These are phyloP conservation scores for Pseudomyrmex dendroicus DNA, from an alignment of 1,140 invertebrate genomes.

Conservation along the genomic window DNA sequence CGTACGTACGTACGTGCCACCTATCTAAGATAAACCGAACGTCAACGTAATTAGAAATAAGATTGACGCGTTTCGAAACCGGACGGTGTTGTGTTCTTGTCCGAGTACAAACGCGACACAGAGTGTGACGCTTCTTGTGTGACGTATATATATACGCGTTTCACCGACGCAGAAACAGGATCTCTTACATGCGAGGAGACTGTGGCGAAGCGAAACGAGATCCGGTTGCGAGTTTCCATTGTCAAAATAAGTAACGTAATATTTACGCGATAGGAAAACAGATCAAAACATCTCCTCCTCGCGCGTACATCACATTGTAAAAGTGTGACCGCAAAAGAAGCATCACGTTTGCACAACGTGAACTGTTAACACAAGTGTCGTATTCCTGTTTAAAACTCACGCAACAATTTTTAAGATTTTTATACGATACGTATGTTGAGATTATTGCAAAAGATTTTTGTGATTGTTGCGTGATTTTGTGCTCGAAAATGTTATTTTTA, in stretches of 20 bases:
- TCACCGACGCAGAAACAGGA: slow-evolving; percentile 21
- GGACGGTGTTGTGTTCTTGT: background rate
- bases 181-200: slow-evolving; percentile 27
- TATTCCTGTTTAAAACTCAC: too few species aligned
- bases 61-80: background rate
- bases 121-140: background rate
- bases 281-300: slow-evolving; percentile 8
- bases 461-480: background rate
- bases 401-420: too few species aligned
- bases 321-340: background rate
- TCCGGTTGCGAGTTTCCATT: slow-evolving; percentile 18
- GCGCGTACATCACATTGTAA: background rate
- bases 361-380: too few species aligned
- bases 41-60: slow-evolving; percentile 25
- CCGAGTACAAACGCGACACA: background rate
- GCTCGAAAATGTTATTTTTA: background rate
- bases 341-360: too few species aligned
- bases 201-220: slow-evolving; percentile 45
- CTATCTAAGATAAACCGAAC: background rate
- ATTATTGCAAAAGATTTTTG: too few species aligned
- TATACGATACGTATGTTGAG: too few species aligned
- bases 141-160: slow-evolving; percentile 11
- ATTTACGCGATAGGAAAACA: slow-evolving; percentile 1
- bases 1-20: too few species aligned
- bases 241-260: slow-evolving; percentile 58